Conservation (phyloP, 2,797 vertebrate species). For the Botia almorhae region DNA sequence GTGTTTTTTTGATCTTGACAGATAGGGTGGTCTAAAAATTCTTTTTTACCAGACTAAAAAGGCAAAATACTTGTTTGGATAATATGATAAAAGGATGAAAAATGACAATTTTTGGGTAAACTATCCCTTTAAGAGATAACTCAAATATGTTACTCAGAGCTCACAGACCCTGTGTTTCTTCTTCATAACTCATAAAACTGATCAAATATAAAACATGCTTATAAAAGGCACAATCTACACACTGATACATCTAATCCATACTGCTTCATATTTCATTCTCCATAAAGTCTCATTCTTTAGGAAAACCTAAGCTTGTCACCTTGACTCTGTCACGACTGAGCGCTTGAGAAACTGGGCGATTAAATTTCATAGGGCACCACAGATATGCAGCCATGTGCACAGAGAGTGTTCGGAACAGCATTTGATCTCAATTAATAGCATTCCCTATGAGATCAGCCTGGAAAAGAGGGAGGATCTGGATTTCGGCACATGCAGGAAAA, state of each 20-base stretch:
- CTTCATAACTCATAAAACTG: not conserved
- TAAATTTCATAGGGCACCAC: conserved; percentile 40
- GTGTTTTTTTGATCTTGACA: no score
- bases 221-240: not conserved
- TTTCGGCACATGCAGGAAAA: conserved; percentile 43
- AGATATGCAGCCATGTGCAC: conserved; percentile 40
- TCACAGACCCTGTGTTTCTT: not conserved
- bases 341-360: conserved; percentile 44
- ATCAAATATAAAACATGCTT: not conserved
- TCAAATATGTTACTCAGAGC: no score
- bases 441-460: conserved; percentile 41
- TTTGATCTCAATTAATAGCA: conserved; percentile 60
- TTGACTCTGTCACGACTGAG: conserved; percentile 11
- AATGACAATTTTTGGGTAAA: no score
- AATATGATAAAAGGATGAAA: no score
- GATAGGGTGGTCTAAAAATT: no score
- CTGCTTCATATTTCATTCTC: not conserved
- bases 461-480: not conserved
- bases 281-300: conserved; percentile 34
- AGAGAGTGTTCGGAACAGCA: conserved; percentile 48
- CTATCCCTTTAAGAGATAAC: no score
- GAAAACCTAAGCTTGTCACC: conserved; percentile 37
- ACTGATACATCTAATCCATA: not conserved
- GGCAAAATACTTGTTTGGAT: no score
- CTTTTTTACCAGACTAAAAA: no score